phyloP scores from a whole-genome alignment of 2,888 invertebrate genomes.

The Plebejus anna region DNA sequence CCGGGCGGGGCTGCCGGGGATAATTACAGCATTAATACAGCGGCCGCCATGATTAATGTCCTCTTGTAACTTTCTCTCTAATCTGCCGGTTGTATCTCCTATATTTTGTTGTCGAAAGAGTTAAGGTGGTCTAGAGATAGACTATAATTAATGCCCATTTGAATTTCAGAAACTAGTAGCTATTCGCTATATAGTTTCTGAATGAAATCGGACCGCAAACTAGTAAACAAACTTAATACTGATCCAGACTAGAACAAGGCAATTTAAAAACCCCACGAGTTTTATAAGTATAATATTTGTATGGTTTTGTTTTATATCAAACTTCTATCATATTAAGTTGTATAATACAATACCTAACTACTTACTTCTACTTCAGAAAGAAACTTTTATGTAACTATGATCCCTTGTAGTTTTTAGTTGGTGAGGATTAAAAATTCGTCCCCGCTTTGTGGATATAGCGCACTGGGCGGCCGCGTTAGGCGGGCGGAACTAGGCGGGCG shows the following conservation, averaged over 20 bases:
- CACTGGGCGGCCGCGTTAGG: not conserved
- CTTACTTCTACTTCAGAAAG: not conserved
- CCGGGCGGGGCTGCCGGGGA: not conserved
- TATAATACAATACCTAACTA: no score
- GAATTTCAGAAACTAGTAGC: no score
- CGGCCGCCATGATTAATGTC: not conserved
- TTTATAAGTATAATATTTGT: no score
- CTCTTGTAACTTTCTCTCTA: not conserved
- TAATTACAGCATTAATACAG: slow-evolving; percentile 1
- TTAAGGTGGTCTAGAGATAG: not conserved
- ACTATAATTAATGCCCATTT: no score
- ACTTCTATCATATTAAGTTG: not conserved
- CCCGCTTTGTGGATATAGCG: no score
- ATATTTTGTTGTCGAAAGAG: not conserved
- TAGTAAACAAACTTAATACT: no score
- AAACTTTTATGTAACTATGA: not conserved
- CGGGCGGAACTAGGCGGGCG: not conserved
- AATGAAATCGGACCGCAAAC: no score
- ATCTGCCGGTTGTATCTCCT: not conserved
- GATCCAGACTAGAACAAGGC: no score
- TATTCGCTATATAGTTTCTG: no score
- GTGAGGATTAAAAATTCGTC: not conserved
- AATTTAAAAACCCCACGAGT: no score
- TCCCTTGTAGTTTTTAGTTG: not conserved
- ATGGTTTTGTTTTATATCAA: not conserved